Evolutionary conservation across 2,113 vertebrate species (phyloP).

Genomic region (Cyphotilapia sp.): DNA sequence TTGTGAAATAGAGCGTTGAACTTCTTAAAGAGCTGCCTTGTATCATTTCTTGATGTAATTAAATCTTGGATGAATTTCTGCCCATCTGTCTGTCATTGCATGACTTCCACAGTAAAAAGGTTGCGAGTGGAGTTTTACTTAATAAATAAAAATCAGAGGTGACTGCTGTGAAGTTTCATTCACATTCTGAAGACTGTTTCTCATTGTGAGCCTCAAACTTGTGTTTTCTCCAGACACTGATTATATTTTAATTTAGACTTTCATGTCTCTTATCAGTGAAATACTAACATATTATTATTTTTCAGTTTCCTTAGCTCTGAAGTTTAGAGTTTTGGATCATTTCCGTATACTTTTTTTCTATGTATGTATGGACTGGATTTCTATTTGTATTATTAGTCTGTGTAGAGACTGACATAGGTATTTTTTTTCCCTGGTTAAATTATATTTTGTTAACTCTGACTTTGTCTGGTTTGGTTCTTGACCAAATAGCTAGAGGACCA

Average conservation of each 20-base stretch:
- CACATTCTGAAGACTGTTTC: background rate
- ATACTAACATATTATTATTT: background rate
- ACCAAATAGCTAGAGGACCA: background rate
- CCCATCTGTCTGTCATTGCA: background rate
- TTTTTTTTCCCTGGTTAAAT: background rate
- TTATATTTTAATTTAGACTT: background rate
- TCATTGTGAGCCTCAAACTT: background rate
- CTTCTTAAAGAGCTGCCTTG: background rate
- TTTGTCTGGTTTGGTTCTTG: background rate
- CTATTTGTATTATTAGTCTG: background rate
- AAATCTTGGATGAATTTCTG: background rate
- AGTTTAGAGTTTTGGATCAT: background rate
- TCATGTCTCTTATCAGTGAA: background rate
- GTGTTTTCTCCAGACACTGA: background rate
- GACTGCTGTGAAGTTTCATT: background rate
- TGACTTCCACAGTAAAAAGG: background rate
- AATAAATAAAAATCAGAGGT: background rate
- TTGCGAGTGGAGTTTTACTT: background rate
- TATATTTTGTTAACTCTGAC: background rate
- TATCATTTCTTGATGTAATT: background rate
- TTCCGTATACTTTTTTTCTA: background rate
- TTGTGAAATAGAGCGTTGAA: background rate
- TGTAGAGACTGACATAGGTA: background rate
- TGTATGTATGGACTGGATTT: background rate
- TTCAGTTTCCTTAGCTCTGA: background rate